Conservation (phyloP, 2,797 vertebrate species). For the Chrysocyon brachyurus region DNA sequence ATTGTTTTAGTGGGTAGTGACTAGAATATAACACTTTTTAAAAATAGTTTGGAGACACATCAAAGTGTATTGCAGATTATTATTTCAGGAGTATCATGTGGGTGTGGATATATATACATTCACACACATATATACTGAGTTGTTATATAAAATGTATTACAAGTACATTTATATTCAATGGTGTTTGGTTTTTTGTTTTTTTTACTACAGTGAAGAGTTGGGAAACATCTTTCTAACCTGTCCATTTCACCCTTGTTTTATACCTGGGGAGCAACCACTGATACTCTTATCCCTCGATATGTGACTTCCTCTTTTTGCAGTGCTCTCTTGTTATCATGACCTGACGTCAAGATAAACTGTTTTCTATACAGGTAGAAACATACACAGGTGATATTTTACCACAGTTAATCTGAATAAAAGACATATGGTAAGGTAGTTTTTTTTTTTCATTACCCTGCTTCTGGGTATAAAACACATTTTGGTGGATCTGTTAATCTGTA, state of each 20-base stretch:
- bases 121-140: background rate
- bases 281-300: background rate
- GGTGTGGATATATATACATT: background rate
- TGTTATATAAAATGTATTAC: background rate
- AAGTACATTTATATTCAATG: background rate
- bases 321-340: background rate
- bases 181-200: background rate
- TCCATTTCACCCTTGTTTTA: background rate
- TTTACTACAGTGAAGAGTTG: background rate
- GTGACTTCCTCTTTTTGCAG: background rate
- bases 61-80: background rate
- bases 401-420: background rate
- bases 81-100: background rate
- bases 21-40: background rate
- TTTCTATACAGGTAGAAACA: constrained; percentile 4
- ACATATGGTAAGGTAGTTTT: background rate
- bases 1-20: constrained; percentile 14
- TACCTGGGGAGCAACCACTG: background rate
- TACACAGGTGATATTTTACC: background rate
- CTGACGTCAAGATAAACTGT: background rate
- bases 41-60: background rate
- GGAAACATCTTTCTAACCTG: background rate
- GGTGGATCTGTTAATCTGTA: constrained; percentile 36
- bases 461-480: constrained; percentile 33
- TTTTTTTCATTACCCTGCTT: background rate